phyloP scores from a whole-genome alignment of 2,797 vertebrate genomes.

The Trachops cirrhosus region DNA sequence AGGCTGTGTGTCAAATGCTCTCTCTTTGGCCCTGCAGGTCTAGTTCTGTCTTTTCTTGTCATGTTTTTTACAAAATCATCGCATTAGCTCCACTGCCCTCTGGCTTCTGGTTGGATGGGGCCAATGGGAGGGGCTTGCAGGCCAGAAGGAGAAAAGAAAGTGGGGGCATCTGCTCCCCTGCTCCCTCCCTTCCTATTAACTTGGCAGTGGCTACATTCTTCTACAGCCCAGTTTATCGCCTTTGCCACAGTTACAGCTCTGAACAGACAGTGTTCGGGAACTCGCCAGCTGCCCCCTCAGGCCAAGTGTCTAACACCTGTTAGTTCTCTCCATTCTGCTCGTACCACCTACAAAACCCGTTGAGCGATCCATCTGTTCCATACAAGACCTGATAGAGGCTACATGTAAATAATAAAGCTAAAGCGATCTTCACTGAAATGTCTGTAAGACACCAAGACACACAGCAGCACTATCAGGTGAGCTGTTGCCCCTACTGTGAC shows the following conservation, averaged over 20 bases:
- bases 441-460: neutral
- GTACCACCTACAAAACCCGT: neutral
- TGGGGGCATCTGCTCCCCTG: neutral
- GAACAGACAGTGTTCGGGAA: neutral
- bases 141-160: neutral
- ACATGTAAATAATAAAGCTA: neutral
- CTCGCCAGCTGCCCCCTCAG: neutral
- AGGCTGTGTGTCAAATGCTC: neutral
- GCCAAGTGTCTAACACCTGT: neutral
- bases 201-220: neutral
- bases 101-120: neutral
- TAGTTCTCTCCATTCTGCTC: neutral
- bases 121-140: neutral
- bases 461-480: neutral
- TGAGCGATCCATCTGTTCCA: neutral
- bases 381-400: neutral
- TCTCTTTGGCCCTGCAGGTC: neutral
- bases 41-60: neutral
- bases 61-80: neutral
- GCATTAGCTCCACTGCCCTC: neutral
- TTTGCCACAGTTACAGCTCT: neutral
- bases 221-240: rapidly evolving
- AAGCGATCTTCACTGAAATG: neutral
- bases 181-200: neutral
- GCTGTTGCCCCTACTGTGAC: neutral